Evolutionary conservation across 2,113 vertebrate genomes (phyloP), one percentile per base, ranked within the genome.

Genomic region (Dascyllus trimaculatus): DNA sequence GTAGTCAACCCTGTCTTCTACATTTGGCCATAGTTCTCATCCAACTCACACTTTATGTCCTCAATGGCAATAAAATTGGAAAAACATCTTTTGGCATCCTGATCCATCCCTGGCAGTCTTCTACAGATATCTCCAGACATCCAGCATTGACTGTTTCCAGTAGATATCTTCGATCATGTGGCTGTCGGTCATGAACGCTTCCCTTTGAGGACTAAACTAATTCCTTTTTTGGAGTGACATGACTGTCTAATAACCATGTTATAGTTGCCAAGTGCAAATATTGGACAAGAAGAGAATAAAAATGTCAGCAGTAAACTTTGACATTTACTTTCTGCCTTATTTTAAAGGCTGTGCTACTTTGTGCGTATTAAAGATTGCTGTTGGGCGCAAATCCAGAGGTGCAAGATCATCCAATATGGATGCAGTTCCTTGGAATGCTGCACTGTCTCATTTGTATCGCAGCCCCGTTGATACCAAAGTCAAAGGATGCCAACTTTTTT

Each of bases 401-500:
- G 62, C 1, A 29, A 17, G 40, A 9, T 48, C 3, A 1, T 22
- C 29, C n/a, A 8, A 22, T 60, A 48, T 71, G 62, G 29, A 52
- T 1, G n/a, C 17, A 9, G 38, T 49, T 46, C 19, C 13, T 17
- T 43, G 25, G 17, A 21, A 51, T 38, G 29, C 15, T 62, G 19
- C 13, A 14, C 13, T 9, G 11, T 68, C n/a, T 65, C 60, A 43
- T 43, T 49, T 49, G 48, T 49, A 49, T 5, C 48, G 6, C 48
- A n/a, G n/a, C 45, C 10, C 24, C 14, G 3, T 19, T 22, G 51
- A 51, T 29, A n/a, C 22, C 24, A 13, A 26, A 5, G 2, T 53
- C 45, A 71, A 80, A 59, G n/a, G 49, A 26, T 1, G 0, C 38
- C 22, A 56, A 3, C 13, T 5, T 68, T 64, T 64, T 66, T 67